Evolutionary conservation across 2,888 invertebrate species (phyloP).

Genomic region (Macrosiphum euphorbiae): DNA sequence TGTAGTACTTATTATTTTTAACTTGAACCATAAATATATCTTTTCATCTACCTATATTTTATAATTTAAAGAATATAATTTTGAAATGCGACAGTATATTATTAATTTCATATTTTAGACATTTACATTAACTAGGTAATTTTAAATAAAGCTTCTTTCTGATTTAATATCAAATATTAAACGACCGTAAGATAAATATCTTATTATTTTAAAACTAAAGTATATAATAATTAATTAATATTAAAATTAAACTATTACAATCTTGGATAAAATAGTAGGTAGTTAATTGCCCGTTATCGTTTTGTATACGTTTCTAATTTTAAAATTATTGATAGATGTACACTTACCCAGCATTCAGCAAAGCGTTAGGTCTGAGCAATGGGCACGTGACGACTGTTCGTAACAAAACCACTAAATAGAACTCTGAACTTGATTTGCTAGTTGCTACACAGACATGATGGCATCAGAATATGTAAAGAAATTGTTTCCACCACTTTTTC

Average conservation of each 20-base stretch:
- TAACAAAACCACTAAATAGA: slow-evolving; percentile 2
- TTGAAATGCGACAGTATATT: background rate
- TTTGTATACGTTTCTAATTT: background rate
- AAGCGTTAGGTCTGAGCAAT: slow-evolving; percentile 4
- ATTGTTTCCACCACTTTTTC: slow-evolving; percentile 43
- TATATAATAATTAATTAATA: background rate
- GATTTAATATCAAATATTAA: background rate
- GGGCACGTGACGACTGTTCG: slow-evolving; percentile 44
- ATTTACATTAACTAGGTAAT: background rate
- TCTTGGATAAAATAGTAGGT: background rate
- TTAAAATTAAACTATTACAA: background rate
- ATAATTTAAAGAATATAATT: background rate
- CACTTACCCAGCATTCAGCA: slow-evolving; percentile 29
- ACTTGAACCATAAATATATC: background rate
- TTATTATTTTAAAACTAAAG: background rate
- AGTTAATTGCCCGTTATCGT: background rate
- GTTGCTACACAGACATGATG: slow-evolving; percentile 24
- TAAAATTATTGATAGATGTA: background rate
- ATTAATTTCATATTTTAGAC: no score
- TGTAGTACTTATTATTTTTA: background rate
- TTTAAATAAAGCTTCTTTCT: background rate
- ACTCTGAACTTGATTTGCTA: slow-evolving; percentile 34
- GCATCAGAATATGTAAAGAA: slow-evolving; percentile 41
- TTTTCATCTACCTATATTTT: background rate
- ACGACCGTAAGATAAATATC: background rate